Evolutionary conservation across 2,888 invertebrate species (phyloP).

Genomic region (Hipparchia sbordonii): DNA sequence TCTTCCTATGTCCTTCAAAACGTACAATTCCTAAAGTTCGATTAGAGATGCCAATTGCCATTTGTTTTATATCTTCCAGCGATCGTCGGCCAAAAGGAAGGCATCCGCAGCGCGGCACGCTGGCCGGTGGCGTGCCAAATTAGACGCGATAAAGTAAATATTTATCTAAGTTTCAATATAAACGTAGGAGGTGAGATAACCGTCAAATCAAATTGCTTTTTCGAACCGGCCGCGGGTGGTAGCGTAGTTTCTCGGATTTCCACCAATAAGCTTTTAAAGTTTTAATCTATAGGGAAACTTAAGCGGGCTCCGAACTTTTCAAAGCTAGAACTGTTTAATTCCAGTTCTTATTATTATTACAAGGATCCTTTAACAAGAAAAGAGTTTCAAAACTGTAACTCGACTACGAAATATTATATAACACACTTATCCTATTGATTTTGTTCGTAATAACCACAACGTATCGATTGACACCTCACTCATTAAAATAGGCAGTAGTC

Average conservation of each 20-base stretch:
- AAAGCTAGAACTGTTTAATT: slow-evolving; percentile 1
- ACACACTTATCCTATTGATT: too few species aligned
- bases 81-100: slow-evolving; percentile 52
- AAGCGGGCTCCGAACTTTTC: slow-evolving; percentile 29
- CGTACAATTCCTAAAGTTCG: slow-evolving; percentile 4
- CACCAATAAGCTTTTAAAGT: slow-evolving; percentile 51
- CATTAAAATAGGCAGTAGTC: too few species aligned
- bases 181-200: slow-evolving; percentile 80
- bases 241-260: slow-evolving; percentile 63
- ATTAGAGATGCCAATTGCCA: slow-evolving; percentile 33
- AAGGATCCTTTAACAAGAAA: too few species aligned
- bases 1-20: too few species aligned
- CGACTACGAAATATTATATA: too few species aligned
- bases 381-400: too few species aligned
- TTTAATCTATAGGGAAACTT: slow-evolving; percentile 40
- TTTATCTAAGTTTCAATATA: slow-evolving; percentile 81
- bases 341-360: neutral
- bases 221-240: slow-evolving; percentile 75
- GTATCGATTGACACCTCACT: too few species aligned
- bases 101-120: slow-evolving; percentile 55
- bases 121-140: slow-evolving; percentile 76
- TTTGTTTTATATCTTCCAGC: slow-evolving; percentile 40
- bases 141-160: slow-evolving; percentile 80
- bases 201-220: slow-evolving; percentile 79
- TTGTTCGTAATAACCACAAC: too few species aligned